Base-by-base conservation (phyloP, 2,888 invertebrate species). In the Blomia tropicalis region DNA sequence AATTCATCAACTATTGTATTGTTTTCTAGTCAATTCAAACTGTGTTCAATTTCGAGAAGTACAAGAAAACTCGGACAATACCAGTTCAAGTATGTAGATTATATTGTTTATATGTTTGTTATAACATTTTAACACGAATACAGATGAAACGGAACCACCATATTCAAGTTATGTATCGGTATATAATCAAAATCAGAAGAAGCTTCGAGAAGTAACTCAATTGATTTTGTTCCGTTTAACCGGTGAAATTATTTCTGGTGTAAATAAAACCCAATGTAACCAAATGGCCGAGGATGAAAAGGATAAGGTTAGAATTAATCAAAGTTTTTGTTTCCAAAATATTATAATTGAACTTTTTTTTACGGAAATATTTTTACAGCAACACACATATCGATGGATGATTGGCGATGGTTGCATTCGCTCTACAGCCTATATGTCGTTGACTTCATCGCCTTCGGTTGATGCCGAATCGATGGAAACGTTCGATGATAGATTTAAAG, bases 1-100 rank as follows among this genome's bases (percentile, higher is more conserved):
- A 63, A 68, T 83, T 1, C 82, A 85, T 73, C 84, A 87, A 70
- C 78, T 89, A 70, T 75, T 89, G 22, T 78, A 82, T 71, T 90
- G 90, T 72, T 88, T 85, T 72, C 72, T 87, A 65, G 76, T 79
- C 59, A 82, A 82, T 66, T 79, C 83, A 17, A 80, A 83, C 62
- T 90, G 90, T 70, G 77, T 79, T 3, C 70, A 83, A 0, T 82
- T 84, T 68, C 76, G 73, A 43, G 80, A 80, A 1, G 74, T 66
- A 23, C 47, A n/a, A 14, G 31, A 27, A 7, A n/a, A n/a, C n/a
- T n/a, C n/a, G n/a, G n/a, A n/a, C n/a, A n/a, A n/a, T n/a, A n/a
- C n/a, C n/a, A n/a, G 51, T n/a, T 47, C 36, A n/a, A 47, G 22
- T 47, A 47, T 14, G 14, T 17, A 41, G 41, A 14, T 41, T 41